Conservation (phyloP, 2,888 invertebrate species). For the Dyspetes luteomarginatus region DNA sequence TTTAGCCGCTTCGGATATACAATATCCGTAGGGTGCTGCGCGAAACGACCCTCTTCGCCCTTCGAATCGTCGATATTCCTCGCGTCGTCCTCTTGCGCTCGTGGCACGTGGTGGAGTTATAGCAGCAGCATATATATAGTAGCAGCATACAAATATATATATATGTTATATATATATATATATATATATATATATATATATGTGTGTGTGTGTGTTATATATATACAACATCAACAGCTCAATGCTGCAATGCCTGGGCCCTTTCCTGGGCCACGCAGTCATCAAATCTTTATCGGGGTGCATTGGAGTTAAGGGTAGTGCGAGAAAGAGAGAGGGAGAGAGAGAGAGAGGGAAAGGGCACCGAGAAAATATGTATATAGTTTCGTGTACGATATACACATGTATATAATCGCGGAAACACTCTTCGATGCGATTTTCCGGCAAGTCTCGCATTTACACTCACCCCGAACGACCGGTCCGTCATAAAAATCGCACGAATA, state of each 20-base stretch:
- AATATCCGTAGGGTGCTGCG: constrained; percentile 35
- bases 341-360: constrained; percentile 36
- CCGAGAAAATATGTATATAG: constrained; percentile 22
- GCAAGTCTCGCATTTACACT: constrained; percentile 44
- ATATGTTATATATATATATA: too few species aligned
- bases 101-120: constrained; percentile 11
- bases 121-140: constrained; percentile 23
- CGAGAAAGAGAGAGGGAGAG: constrained; percentile 21
- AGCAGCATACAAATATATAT: too few species aligned
- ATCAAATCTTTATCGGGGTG: constrained; percentile 51
- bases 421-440: constrained; percentile 33
- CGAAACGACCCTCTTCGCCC: constrained; percentile 59
- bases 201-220: too few species aligned
- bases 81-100: constrained; percentile 34
- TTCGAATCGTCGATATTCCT: constrained; percentile 60
- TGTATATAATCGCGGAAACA: neutral
- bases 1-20: constrained; percentile 40
- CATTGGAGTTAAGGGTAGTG: constrained; percentile 13
- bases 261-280: constrained; percentile 25
- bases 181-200: too few species aligned
- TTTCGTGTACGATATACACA: neutral
- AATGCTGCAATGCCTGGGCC: constrained; percentile 7
- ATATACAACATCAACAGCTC: too few species aligned
- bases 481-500: constrained; percentile 45
- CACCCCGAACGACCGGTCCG: constrained; percentile 30